Conservation (phyloP, 1,140 invertebrate species). For the Drosophila nannoptera region DNA sequence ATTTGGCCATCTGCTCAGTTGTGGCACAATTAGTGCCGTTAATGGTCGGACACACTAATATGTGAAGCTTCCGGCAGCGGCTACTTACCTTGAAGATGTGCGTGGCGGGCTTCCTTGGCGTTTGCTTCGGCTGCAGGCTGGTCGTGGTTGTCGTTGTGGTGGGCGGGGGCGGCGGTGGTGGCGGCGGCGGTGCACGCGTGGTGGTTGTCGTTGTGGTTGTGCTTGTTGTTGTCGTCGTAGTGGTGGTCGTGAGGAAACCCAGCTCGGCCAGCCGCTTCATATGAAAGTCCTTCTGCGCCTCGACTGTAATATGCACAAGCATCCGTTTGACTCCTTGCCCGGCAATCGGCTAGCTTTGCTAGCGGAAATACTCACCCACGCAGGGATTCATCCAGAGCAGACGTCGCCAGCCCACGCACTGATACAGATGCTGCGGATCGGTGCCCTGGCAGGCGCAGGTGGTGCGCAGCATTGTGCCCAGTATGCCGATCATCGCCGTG, state of each 20-base stretch:
- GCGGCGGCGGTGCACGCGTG: slow-evolving; percentile 63
- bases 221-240: slow-evolving; percentile 79
- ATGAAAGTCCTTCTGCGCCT: slow-evolving; percentile 93
- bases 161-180: slow-evolving; percentile 56
- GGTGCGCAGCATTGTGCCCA: slow-evolving; percentile 90
- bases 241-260: slow-evolving; percentile 80
- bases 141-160: slow-evolving; percentile 70
- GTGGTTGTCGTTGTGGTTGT: slow-evolving; percentile 70
- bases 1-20: not conserved
- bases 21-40: slow-evolving; percentile 29
- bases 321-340: not conserved
- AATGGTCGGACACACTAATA: slow-evolving; percentile 12
- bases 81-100: slow-evolving; percentile 70
- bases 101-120: slow-evolving; percentile 64
- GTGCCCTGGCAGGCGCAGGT: slow-evolving; percentile 91
- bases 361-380: slow-evolving; percentile 85
- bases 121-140: slow-evolving; percentile 65
- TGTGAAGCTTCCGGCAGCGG: not conserved
- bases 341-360: slow-evolving; percentile 9
- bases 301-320: slow-evolving; percentile 82
- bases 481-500: slow-evolving; percentile 89
- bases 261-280: slow-evolving; percentile 82
- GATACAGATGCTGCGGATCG: slow-evolving; percentile 89
- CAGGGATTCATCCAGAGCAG: slow-evolving; percentile 95
- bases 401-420: slow-evolving; percentile 92